Evolutionary conservation across 1,140 invertebrate genomes (phyloP), one percentile per base, ranked within the genome.

Genomic region (Nasonia vitripennis): DNA sequence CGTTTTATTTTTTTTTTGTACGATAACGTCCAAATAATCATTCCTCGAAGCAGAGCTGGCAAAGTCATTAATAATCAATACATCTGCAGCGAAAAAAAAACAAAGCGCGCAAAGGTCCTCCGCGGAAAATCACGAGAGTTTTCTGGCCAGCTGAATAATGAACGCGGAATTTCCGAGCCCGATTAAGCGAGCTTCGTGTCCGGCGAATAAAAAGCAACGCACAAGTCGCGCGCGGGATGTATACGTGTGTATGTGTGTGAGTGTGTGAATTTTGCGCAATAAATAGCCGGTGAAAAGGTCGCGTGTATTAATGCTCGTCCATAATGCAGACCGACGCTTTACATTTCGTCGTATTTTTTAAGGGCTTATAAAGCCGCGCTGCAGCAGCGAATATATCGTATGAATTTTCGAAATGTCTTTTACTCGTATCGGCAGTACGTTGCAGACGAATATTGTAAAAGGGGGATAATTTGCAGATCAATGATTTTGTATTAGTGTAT

Each of bases 91-190:
- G 17, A 55, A 55, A 55, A 62, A 71, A 71, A 12, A 68, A 23
- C 20, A 23, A 3, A 68, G 2, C 2, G 67, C 27, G 17, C 27
- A 4, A 71, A 71, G 27, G 68, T 71, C 68, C 23, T 71, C 12
- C n/a, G 17, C 55, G 68, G 9, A 31, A 71, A 31, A 71, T 31
- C 68, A 71, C 68, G 68, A 7, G 27, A 71, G 68, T 71, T 71
- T 71, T 71, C 68, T 34, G 68, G 27, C 68, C 68, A 71, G 9
- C 68, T 71, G 27, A 71, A 71, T 71, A 71, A 71, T 71, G 27
- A 31, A 71, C 23, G 23, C 14, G 27, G 68, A n/a, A 71, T 71
- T 71, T 71, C 27, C 68, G 31, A 71, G 68, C 20, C 68, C 31
- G 68, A 71, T 71, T 71, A 31, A 71, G 68, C 67, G 67, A 34